Evolutionary conservation across 2,797 vertebrate genomes (phyloP).

Genomic region (Eidolon dupreanum): DNA sequence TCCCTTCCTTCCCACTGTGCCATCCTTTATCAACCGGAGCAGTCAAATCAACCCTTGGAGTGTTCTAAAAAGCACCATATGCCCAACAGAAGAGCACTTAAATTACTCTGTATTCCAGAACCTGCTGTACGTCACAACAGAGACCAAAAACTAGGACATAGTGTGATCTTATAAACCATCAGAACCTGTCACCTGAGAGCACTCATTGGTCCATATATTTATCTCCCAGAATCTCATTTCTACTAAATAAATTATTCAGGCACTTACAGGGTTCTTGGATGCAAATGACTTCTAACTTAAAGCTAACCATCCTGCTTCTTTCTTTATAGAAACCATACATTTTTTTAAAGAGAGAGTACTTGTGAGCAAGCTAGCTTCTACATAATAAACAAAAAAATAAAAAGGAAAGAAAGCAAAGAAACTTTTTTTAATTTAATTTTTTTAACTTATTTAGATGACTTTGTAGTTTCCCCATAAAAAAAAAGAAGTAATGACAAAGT

Average conservation of each 20-base stretch:
- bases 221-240: slow-evolving; percentile 52
- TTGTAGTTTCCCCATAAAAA: slow-evolving; percentile 16
- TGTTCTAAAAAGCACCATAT: slow-evolving; percentile 78
- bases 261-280: background rate
- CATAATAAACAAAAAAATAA: background rate
- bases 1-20: slow-evolving; percentile 70
- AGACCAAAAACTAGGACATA: slow-evolving; percentile 61
- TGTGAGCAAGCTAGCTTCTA: background rate
- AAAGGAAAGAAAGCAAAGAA: background rate
- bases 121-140: slow-evolving; percentile 65
- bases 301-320: slow-evolving; percentile 32
- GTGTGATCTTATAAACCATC: slow-evolving; percentile 42
- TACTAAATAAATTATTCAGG: slow-evolving; percentile 43
- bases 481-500: background rate
- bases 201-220: slow-evolving; percentile 1
- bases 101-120: slow-evolving; percentile 65
- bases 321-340: background rate
- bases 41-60: slow-evolving; percentile 68
- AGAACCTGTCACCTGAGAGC: slow-evolving; percentile 57
- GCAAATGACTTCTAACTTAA: slow-evolving; percentile 64
- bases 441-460: background rate
- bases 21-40: slow-evolving; percentile 60
- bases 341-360: background rate
- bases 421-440: background rate
- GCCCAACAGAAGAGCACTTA: slow-evolving; percentile 68